Evolutionary conservation across 1,140 invertebrate species (phyloP), one percentile per base, ranked within the genome.

Genomic region (Brevipalpus yothersi): DNA sequence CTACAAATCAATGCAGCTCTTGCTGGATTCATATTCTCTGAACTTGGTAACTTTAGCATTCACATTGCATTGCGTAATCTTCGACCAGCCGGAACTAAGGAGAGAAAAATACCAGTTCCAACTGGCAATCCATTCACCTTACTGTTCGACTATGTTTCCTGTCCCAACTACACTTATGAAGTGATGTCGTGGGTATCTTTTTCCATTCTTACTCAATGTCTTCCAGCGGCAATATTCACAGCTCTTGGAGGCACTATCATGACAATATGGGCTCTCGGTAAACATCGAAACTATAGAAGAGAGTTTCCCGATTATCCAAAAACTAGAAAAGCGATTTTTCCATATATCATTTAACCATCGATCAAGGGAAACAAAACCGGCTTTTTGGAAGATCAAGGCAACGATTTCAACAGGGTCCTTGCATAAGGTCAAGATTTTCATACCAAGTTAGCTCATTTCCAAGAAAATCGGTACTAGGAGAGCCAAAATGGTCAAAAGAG

Each of bases 161-260:
- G 94, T 69, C 94, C 94, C 4, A 99, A 98, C 75, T 98, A 98
- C 68, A 93, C 90, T 0, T 98, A 98, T 68, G 94, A 98, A 75
- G 79, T 88, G 71, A 79, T 82, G 58, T 79, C 89, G n/a, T 99
- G 94, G 94, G 66, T 92, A 21, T 82, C 82, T 61, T 99, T 97
- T 68, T 84, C 86, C 13, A 70, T 94, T 21, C 83, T 98, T 84
- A 95, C 92, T 0, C 85, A 88, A 66, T 92, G 86, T 75, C 71
- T 94, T 62, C 90, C 94, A 75, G 87, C 88, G 72, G 81, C 79
- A 58, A 63, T 97, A 11, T 99, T 99, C 71, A 81, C 86, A 1
- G 66, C 87, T 1, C 90, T 86, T 63, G 95, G 95, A 41, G 80
- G 90, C 64, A 91, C 86, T 68, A 94, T 98, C 72, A 99, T 98